These are phyloP conservation scores for Salarias fasciatus DNA, from an alignment of 2,797 vertebrate species.

Conservation along the genomic window DNA sequence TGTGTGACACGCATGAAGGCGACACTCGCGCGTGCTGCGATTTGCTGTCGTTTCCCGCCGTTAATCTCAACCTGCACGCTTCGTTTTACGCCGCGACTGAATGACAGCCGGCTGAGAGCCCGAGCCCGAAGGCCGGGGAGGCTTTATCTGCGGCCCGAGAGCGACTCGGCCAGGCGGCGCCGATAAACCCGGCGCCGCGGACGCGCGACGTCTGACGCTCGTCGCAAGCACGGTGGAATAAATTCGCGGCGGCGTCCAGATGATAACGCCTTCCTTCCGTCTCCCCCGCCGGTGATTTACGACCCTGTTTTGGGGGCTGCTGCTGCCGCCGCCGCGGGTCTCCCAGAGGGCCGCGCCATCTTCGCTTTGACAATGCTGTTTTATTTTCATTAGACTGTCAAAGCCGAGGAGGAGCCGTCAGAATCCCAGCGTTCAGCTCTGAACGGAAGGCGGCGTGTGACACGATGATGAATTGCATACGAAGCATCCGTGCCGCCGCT, in stretches of 20 bases:
- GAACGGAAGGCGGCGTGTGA: slow-evolving; percentile 34
- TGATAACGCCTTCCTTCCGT: slow-evolving; percentile 37
- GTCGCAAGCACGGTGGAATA: slow-evolving; percentile 50
- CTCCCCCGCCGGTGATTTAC: slow-evolving; percentile 57
- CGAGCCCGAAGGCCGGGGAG: slow-evolving; percentile 43
- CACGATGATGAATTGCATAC: slow-evolving; percentile 65
- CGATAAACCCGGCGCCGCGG: slow-evolving; percentile 58
- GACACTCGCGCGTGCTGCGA: slow-evolving; percentile 15
- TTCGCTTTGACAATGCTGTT: slow-evolving; percentile 58
- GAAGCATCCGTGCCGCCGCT: slow-evolving; percentile 24
- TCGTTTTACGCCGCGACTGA: slow-evolving; percentile 28
- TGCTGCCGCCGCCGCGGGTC: slow-evolving; percentile 10
- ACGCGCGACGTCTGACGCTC: slow-evolving; percentile 17
- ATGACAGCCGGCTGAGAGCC: slow-evolving; percentile 43
- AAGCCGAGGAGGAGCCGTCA: slow-evolving; percentile 37
- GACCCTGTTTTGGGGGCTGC: slow-evolving; percentile 24
- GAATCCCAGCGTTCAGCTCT: slow-evolving; percentile 39
- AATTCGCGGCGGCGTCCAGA: slow-evolving; percentile 44
- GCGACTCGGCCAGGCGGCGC: slow-evolving; percentile 40
- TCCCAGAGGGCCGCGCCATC: slow-evolving; percentile 18
- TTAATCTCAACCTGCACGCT: slow-evolving; percentile 18
- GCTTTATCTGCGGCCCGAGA: slow-evolving; percentile 57
- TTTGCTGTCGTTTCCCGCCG: slow-evolving; percentile 11
- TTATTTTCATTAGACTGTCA: slow-evolving; percentile 70
- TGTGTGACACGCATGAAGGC: slow-evolving; percentile 10